Base-by-base conservation (phyloP, 2,797 vertebrate genomes). In the Helicolenus hilgendorfi region DNA sequence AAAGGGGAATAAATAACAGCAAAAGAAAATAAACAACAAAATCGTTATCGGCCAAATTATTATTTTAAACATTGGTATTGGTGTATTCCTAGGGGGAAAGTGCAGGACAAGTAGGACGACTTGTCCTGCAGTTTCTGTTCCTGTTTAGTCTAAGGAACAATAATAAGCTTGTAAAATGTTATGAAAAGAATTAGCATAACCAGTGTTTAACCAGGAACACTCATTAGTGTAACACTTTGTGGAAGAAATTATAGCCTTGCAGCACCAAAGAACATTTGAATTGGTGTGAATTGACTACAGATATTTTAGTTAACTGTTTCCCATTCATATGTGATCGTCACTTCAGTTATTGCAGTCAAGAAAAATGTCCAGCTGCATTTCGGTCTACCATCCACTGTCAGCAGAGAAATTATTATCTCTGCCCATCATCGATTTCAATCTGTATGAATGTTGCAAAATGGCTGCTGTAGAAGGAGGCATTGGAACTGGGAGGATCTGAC, bases 371-470 rank as follows among this genome's bases (percentile, higher is more conserved):
- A 2, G 18, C n/a, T 69, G 59, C 14, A 38, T 67, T 79, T 69
- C 45, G 22, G 26, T 71, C 38, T 14, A n/a, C 20, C 62, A 35
- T 73, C n/a, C 22, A 33, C 10, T 75, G 35, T 75, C 9, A 3
- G 33, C 41, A 33, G 8, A 60, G 7, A 70, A 78, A 64, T 29
- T 1, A 64, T 81, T 77, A 76, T 64, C n/a, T 81, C 67, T 72
- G 26, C 38, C 22, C 29, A 56, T n/a, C 36, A 68, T 74, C 56
- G 38, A 75, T 82, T 85, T 81, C 27, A 67, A 63, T 67, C 63
- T 15, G 36, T 29, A 20, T 80, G 75, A 85, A 24, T 72, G 56
- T n/a, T 72, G 38, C 22, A 63, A 82, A 91, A 84, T 70, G n/a
- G 24, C 58, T 1, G 1, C 26, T 64, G 55, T 67, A 31, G 49